Conservation (phyloP, 2,113 vertebrate species). For the Eublepharis macularius region DNA sequence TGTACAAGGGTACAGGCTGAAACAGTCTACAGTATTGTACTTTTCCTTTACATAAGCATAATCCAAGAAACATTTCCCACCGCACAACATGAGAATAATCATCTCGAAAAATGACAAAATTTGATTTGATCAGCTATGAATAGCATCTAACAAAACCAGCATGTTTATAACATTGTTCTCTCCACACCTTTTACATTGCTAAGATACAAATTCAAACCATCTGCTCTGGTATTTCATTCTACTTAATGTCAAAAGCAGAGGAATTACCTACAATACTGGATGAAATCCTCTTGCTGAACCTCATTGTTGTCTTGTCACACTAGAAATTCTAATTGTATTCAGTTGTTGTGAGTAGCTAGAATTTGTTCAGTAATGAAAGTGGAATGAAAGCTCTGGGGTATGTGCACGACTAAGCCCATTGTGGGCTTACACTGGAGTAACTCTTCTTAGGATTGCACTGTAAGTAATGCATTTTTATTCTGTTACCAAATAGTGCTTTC, state of each 20-base stretch:
- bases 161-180: neutral
- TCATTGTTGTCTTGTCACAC: neutral
- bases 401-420: neutral
- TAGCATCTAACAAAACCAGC: slow-evolving; percentile 11
- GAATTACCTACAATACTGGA: neutral
- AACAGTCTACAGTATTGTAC: no score
- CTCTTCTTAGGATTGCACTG: no score
- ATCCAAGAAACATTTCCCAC: slow-evolving; percentile 49
- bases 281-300: neutral
- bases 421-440: no score
- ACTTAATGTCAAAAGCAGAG: neutral
- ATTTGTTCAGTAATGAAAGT: neutral
- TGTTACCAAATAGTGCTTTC: slow-evolving; percentile 18
- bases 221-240: neutral
- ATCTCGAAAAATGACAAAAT: neutral
- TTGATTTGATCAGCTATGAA: slow-evolving; percentile 20
- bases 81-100: neutral
- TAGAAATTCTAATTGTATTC: neutral
- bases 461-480: slow-evolving; percentile 24
- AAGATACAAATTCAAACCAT: slow-evolving; percentile 3
- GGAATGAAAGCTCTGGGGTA: neutral
- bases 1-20: no score
- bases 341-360: neutral
- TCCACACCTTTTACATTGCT: neutral
- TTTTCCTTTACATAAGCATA: slow-evolving; percentile 20